phyloP scores from a whole-genome alignment of 2,113 vertebrate genomes.

The Gnathonemus echidnorhynchus region DNA sequence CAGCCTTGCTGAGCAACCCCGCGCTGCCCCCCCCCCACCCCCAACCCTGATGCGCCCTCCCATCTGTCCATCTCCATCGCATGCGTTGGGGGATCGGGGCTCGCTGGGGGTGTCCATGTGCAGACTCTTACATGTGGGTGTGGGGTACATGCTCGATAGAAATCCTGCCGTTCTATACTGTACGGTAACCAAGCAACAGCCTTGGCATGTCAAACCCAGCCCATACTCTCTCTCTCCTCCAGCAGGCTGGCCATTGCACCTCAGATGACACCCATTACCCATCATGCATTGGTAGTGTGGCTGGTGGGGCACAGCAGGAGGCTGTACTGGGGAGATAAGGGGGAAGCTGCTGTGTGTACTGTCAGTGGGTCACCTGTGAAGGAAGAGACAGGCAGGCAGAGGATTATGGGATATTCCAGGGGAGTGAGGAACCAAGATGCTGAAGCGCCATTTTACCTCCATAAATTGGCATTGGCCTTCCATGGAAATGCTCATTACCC shows the following conservation, averaged over 20 bases:
- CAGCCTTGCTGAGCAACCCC: constrained; percentile 37
- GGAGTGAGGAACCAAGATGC: background rate
- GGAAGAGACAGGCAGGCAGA: background rate
- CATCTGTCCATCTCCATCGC: background rate
- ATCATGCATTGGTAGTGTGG: background rate
- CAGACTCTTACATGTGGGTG: background rate
- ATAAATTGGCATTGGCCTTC: background rate
- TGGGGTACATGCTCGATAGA: background rate
- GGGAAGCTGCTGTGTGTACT: background rate
- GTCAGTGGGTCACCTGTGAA: background rate
- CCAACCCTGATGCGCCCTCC: background rate
- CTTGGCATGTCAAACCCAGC: background rate
- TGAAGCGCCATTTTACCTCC: background rate
- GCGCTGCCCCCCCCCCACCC: constrained; percentile 14
- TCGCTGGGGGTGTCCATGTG: background rate
- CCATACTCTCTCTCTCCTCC: background rate
- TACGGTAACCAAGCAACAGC: background rate
- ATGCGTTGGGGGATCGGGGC: background rate
- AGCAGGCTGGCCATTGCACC: background rate
- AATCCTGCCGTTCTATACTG: background rate
- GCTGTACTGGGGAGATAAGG: background rate
- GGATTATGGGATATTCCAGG: constrained; percentile 2
- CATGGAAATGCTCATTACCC: background rate
- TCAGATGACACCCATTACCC: background rate
- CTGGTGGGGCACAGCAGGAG: background rate